Evolutionary conservation across 2,888 invertebrate genomes (phyloP).

Genomic region (Pristionchus mayeri): DNA sequence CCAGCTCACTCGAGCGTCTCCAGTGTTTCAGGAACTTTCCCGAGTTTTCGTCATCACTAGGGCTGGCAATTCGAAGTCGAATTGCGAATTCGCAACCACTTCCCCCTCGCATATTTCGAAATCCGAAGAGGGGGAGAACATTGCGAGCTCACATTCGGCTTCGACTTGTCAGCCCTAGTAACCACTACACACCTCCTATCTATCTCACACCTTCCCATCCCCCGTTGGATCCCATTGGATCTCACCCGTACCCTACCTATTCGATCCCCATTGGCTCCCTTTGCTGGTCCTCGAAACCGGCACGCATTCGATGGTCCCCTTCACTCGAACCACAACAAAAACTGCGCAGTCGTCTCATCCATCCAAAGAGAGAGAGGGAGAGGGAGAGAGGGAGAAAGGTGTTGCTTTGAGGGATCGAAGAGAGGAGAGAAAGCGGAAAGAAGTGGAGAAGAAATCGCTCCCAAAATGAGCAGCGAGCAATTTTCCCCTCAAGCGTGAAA

Average conservation of each 20-base stretch:
- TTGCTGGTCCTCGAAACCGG: neutral
- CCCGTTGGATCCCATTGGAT: too few relatives aligned
- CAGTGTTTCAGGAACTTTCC: slow-evolving; percentile 6
- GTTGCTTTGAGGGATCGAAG: slow-evolving; percentile 15
- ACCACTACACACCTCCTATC: neutral
- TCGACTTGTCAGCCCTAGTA: neutral
- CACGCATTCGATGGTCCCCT: neutral
- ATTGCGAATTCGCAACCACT: too few relatives aligned
- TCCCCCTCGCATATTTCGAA: too few relatives aligned
- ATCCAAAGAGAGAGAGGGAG: neutral
- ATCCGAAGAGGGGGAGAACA: too few relatives aligned
- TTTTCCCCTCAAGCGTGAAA: slow-evolving; percentile 38
- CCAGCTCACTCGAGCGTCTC: neutral
- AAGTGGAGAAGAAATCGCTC: neutral
- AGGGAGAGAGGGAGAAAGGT: neutral
- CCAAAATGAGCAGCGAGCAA: neutral
- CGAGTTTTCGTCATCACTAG: neutral
- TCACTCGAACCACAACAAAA: slow-evolving; percentile 3
- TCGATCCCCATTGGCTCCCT: neutral
- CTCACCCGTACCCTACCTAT: too few relatives aligned
- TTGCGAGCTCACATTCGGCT: neutral
- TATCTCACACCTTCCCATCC: neutral
- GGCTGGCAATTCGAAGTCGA: too few relatives aligned
- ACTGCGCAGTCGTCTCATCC: neutral
- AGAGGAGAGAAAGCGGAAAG: neutral